Evolutionary conservation across 2,888 invertebrate genomes (phyloP).

Genomic region (Epistrophe grossulariae): DNA sequence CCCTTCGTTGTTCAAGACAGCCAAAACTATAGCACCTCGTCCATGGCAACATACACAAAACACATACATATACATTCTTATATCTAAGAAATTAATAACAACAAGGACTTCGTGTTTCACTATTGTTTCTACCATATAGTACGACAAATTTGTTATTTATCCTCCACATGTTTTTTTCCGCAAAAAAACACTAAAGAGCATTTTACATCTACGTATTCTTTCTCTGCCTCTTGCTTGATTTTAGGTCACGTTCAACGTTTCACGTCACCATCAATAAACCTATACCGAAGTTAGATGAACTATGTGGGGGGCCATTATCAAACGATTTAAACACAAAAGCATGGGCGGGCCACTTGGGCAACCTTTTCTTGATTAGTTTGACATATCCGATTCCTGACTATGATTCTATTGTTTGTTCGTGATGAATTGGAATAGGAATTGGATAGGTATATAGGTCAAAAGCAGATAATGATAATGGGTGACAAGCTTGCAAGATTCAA

Average conservation of each 20-base stretch:
- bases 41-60: neutral
- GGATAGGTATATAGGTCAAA: constrained; percentile 49
- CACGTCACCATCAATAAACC: neutral
- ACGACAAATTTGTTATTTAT: constrained; percentile 30
- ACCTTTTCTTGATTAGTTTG: constrained; percentile 41
- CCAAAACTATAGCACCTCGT: neutral
- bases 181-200: neutral
- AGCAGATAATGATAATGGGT: constrained; percentile 40
- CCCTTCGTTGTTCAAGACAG: neutral
- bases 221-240: neutral
- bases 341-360: constrained; percentile 9
- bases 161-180: neutral
- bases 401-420: constrained; percentile 30
- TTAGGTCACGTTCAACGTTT: constrained; percentile 34
- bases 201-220: neutral
- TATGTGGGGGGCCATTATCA: neutral
- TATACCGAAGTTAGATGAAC: neutral
- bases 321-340: neutral
- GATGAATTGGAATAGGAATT: constrained; percentile 41
- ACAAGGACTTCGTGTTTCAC: constrained; percentile 9
- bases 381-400: neutral
- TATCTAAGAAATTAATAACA: constrained; percentile 5
- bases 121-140: constrained; percentile 2
- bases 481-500: neutral
- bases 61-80: neutral